Conservation (phyloP, 2,113 vertebrate genomes). For the Oryzias celebensis region DNA sequence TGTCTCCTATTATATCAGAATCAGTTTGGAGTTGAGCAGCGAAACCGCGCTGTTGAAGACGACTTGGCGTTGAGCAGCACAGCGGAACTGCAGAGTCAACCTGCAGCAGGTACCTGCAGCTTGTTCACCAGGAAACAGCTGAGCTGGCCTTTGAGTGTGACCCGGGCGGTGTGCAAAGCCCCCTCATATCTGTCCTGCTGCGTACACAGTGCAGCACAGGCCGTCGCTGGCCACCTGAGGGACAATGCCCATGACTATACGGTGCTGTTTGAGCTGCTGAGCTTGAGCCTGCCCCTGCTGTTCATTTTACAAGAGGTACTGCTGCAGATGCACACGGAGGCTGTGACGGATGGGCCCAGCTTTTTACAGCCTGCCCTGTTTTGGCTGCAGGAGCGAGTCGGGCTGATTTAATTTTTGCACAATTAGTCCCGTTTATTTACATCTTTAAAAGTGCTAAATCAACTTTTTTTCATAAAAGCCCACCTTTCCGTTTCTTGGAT, state of each 20-base stretch:
- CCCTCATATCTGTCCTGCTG: constrained; percentile 81
- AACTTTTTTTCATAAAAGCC: too few relatives aligned
- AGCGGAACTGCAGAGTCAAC: constrained; percentile 71
- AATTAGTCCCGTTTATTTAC: not conserved
- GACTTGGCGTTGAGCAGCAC: constrained; percentile 50
- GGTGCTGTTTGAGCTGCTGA: constrained; percentile 90
- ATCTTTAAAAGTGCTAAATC: too few relatives aligned
- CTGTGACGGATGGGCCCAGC: constrained; percentile 64
- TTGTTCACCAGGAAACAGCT: constrained; percentile 83
- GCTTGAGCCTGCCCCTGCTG: constrained; percentile 88
- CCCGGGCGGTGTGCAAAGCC: constrained; percentile 80
- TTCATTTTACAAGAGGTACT: constrained; percentile 86
- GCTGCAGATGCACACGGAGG: constrained; percentile 84
- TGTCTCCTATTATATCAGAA: constrained; percentile 17
- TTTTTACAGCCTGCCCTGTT: constrained; percentile 75
- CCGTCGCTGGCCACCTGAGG: constrained; percentile 82
- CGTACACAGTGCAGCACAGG: constrained; percentile 77
- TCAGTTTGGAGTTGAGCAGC: constrained; percentile 17
- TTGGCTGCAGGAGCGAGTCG: constrained; percentile 80
- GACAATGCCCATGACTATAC: constrained; percentile 89
- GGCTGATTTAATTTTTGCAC: constrained; percentile 56
- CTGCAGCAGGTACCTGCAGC: constrained; percentile 90
- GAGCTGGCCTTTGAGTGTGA: constrained; percentile 86
- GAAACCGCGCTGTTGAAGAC: constrained; percentile 44
- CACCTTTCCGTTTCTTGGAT: too few relatives aligned